phyloP scores from a whole-genome alignment of 1,140 invertebrate species.

The Asobara japonica region DNA sequence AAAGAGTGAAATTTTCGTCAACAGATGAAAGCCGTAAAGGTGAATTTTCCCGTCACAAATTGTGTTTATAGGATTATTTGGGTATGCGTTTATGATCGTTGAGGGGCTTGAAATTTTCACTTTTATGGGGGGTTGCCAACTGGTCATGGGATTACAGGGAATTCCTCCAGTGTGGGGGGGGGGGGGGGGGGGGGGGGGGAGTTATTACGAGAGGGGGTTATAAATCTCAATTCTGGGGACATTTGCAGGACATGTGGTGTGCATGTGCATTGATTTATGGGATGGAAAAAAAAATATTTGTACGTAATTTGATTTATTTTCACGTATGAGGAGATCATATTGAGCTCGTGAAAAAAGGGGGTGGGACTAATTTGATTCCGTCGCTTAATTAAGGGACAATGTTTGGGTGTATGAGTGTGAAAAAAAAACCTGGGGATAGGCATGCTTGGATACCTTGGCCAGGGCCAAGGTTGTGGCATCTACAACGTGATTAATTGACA shows the following conservation, averaged over 20 bases:
- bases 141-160: background rate
- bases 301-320: background rate
- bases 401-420: background rate
- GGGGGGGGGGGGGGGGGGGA: background rate
- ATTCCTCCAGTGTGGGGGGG: background rate
- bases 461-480: constrained; percentile 4
- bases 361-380: background rate
- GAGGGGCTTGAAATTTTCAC: constrained; percentile 17
- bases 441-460: background rate
- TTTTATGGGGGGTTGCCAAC: constrained; percentile 20
- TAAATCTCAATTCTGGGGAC: background rate
- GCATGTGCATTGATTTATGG: background rate
- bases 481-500: constrained; percentile 8
- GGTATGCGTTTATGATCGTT: background rate
- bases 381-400: background rate
- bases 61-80: background rate
- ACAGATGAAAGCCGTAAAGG: background rate
- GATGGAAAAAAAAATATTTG: background rate
- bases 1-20: constrained; percentile 1
- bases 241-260: background rate
- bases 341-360: background rate
- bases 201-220: background rate
- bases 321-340: background rate
- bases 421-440: background rate
- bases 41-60: background rate